These are phyloP conservation scores for Litocranius walleri DNA, from an alignment of 2,113 vertebrate genomes.

Conservation along the genomic window DNA sequence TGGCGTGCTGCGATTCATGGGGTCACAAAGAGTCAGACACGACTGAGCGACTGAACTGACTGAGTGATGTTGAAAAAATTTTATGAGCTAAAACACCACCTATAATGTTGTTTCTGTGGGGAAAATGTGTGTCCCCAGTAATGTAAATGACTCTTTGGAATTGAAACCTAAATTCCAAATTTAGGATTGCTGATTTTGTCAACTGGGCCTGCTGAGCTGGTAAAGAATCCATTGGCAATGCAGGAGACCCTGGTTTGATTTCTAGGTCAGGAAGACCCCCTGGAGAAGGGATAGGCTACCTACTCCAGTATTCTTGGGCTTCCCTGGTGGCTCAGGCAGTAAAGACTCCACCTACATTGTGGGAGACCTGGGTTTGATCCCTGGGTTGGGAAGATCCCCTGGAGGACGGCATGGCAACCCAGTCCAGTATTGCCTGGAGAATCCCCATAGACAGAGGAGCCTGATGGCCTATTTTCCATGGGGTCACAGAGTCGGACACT, in stretches of 20 bases:
- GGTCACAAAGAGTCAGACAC: too few relatives aligned
- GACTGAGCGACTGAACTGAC: too few relatives aligned
- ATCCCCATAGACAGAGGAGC: neutral
- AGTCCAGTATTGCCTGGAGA: neutral
- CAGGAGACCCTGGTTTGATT: neutral
- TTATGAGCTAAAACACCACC: neutral
- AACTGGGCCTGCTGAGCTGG: neutral
- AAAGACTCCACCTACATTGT: neutral
- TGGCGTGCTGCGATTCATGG: too few relatives aligned
- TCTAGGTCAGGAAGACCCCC: neutral
- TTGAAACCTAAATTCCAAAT: neutral
- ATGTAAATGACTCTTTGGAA: neutral
- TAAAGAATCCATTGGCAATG: neutral
- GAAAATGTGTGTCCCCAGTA: neutral
- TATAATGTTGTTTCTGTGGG: neutral
- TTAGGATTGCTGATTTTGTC: neutral
- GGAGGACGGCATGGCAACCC: neutral
- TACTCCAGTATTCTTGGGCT: neutral
- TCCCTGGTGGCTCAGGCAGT: neutral
- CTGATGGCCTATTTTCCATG: neutral
- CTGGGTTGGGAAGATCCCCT: neutral
- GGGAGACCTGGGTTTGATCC: neutral
- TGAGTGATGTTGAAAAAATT: neutral
- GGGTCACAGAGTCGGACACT: neutral
- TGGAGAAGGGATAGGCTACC: neutral